Evolutionary conservation across 2,888 invertebrate genomes (phyloP).

Genomic region (Congeria kusceri): DNA sequence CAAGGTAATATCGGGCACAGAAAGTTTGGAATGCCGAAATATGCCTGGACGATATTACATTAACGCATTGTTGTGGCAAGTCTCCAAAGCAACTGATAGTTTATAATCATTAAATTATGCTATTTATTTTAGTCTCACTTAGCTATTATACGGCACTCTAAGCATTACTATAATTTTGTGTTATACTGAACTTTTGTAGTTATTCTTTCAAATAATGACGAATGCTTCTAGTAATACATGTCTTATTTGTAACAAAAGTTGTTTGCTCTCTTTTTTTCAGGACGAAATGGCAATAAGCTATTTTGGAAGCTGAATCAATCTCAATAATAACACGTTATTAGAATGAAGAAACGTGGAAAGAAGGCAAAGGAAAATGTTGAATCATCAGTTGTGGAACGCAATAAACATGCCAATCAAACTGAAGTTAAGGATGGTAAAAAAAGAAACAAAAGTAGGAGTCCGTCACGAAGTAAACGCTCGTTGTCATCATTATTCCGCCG

Average conservation of each 20-base stretch:
- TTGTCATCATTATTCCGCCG: slow-evolving; percentile 41
- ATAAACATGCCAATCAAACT: background rate
- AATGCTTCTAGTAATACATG: background rate
- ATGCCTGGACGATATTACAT: too few relatives aligned
- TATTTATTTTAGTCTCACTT: too few relatives aligned
- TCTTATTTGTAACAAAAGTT: background rate
- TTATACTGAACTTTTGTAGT: too few relatives aligned
- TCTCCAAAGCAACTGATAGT: too few relatives aligned
- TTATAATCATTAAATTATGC: too few relatives aligned
- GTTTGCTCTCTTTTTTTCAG: background rate
- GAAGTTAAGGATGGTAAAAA: slow-evolving; percentile 11
- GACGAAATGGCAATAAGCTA: background rate
- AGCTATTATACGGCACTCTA: background rate
- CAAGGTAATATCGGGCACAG: too few relatives aligned
- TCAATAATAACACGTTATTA: background rate
- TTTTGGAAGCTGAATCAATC: background rate
- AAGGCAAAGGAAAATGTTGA: slow-evolving; percentile 9
- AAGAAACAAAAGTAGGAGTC: slow-evolving; percentile 30
- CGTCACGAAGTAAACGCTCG: slow-evolving; percentile 29
- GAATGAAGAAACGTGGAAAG: slow-evolving; percentile 31
- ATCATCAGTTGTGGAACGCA: background rate
- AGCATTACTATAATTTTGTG: too few relatives aligned
- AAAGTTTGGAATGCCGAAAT: too few relatives aligned
- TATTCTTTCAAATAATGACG: background rate
- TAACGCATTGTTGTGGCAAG: too few relatives aligned